phyloP scores from a whole-genome alignment of 2,888 invertebrate species.

The Agrilus biguttatus region DNA sequence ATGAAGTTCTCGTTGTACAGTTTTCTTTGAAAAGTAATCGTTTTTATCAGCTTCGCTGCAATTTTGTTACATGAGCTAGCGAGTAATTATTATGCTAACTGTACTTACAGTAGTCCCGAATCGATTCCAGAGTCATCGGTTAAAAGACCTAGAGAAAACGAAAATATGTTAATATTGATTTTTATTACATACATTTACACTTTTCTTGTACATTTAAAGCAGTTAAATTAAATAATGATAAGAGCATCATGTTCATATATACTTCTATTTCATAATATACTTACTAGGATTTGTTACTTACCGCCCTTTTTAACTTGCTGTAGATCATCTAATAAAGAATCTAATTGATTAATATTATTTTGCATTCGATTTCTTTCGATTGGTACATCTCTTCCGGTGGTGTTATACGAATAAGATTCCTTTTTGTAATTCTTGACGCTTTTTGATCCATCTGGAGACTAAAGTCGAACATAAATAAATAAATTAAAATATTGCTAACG shows the following conservation, averaged over 20 bases:
- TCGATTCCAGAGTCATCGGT: conserved; percentile 25
- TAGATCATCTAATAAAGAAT: conserved; percentile 59
- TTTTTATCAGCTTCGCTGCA: no score
- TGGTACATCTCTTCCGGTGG: conserved; percentile 15
- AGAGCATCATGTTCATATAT: no score
- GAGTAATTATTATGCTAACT: no score
- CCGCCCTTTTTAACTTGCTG: conserved; percentile 34
- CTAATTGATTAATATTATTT: conserved; percentile 60
- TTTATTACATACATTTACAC: neutral
- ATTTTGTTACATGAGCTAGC: no score
- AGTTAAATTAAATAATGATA: no score
- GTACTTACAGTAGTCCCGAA: conserved; percentile 27
- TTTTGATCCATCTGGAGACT: conserved; percentile 29
- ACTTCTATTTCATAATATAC: no score
- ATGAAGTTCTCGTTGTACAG: conserved; percentile 26
- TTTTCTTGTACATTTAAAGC: no score
- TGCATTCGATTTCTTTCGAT: conserved; percentile 27
- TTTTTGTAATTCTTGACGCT: conserved; percentile 27
- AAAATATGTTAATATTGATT: conserved; percentile 14
- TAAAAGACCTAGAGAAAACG: conserved; percentile 27
- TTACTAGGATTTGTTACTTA: conserved; percentile 3
- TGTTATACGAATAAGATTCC: conserved; percentile 26
- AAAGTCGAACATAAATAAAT: conserved; percentile 9
- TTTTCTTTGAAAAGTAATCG: conserved; percentile 11
- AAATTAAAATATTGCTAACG: conserved; percentile 1